phyloP scores from a whole-genome alignment of 2,888 invertebrate genomes.

The Parthenolecanium corni region DNA sequence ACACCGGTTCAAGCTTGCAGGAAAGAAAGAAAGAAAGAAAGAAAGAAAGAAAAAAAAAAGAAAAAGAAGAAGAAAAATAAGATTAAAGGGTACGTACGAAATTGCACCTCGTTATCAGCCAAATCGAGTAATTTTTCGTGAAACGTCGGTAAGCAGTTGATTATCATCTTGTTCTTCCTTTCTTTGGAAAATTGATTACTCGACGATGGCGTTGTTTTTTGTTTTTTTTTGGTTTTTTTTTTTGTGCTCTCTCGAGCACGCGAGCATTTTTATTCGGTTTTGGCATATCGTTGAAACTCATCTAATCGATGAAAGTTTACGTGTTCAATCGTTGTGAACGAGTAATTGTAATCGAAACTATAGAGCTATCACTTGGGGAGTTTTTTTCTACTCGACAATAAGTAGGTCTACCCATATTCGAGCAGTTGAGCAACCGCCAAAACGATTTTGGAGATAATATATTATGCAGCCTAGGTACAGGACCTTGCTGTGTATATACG shows the following conservation, averaged over 20 bases:
- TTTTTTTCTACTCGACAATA: not conserved
- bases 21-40: too few species aligned
- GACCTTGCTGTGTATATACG: too few species aligned
- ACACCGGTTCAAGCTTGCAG: too few species aligned
- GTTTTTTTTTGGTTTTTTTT: not conserved
- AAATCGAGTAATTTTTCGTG: constrained; percentile 8
- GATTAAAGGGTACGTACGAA: too few species aligned
- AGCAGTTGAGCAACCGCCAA: not conserved
- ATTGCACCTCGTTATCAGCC: too few species aligned
- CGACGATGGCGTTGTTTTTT: constrained; percentile 3
- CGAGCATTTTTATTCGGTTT: not conserved
- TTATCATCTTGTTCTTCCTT: not conserved
- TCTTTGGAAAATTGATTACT: constrained; percentile 12
- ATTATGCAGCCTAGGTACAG: too few species aligned
- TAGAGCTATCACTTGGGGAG: not conserved
- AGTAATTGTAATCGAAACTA: not conserved
- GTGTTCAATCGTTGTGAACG: constrained; percentile 19
- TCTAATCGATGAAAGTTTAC: constrained; percentile 22
- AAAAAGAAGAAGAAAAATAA: too few species aligned
- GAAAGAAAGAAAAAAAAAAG: too few species aligned
- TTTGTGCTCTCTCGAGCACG: constrained; percentile 14
- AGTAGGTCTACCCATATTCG: not conserved
- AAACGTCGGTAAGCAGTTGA: constrained; percentile 20
- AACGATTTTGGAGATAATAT: not conserved
- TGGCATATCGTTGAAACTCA: constrained; percentile 19